Percentiles rank a stretch among this genome's conserved stretches.
phyloP scores from a whole-genome alignment of 2,113 vertebrate species.

The Embiotoca jacksoni region DNA sequence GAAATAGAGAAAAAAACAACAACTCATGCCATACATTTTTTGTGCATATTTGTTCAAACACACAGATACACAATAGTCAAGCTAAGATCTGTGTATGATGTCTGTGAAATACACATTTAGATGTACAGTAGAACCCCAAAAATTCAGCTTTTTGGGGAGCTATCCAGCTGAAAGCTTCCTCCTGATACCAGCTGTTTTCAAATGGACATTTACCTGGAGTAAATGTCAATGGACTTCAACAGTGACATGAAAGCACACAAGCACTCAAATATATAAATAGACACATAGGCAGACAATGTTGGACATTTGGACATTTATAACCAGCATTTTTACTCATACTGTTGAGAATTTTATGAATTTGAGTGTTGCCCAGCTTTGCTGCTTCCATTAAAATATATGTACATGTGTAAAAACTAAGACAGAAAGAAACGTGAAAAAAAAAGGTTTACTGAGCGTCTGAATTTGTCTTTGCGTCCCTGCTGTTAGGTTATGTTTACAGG shows the following conservation, averaged over 20 bases:
- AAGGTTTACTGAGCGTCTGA: not conserved
- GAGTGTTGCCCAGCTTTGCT: not conserved
- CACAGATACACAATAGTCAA: not conserved
- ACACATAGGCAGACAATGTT: not conserved
- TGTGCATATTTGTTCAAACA: slow-evolving; percentile 5
- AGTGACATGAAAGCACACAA: slow-evolving; percentile 5
- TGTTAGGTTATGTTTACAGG: slow-evolving; percentile 81
- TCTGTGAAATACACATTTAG: slow-evolving; percentile 11
- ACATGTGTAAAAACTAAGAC: too few species aligned
- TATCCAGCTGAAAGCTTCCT: slow-evolving; percentile 4
- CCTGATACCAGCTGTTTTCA: slow-evolving; percentile 25
- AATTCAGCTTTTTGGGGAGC: not conserved
- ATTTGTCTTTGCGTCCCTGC: not conserved
- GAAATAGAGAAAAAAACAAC: not conserved
- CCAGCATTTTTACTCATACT: too few species aligned
- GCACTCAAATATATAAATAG: not conserved
- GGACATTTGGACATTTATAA: too few species aligned
- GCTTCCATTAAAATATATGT: too few species aligned
- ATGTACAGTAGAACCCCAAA: not conserved
- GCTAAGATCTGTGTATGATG: not conserved
- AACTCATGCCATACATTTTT: not conserved
- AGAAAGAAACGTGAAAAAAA: not conserved
- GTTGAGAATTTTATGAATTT: too few species aligned
- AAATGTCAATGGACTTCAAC: slow-evolving; percentile 25
- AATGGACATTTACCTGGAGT: slow-evolving; percentile 26